Conservation (phyloP, 2,797 vertebrate species). For the Pseudotriccus pelzelni region DNA sequence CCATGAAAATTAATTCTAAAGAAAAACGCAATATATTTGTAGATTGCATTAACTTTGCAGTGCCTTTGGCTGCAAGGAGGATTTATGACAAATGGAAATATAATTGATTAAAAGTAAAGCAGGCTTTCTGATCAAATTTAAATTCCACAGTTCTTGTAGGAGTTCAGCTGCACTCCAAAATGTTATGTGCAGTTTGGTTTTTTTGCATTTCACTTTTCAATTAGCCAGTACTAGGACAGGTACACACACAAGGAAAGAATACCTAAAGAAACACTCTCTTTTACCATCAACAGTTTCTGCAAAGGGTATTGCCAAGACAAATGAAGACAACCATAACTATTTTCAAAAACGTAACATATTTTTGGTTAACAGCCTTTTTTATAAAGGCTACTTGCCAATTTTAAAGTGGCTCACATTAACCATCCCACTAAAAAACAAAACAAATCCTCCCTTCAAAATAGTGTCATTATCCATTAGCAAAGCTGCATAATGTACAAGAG, state of each 20-base stretch:
- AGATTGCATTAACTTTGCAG: background rate
- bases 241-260: background rate
- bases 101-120: background rate
- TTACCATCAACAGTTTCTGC: background rate
- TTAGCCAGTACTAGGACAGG: background rate
- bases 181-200: rapidly evolving
- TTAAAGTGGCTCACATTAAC: background rate
- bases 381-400: background rate
- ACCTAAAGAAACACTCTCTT: background rate
- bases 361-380: background rate
- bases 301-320: background rate
- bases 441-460: background rate
- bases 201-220: background rate
- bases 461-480: conserved; percentile 14
- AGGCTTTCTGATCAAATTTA: background rate
- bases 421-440: conserved; percentile 19
- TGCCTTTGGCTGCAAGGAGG: background rate
- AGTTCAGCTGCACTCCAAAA: background rate
- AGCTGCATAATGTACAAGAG: background rate
- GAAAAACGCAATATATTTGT: background rate
- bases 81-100: conserved; percentile 7
- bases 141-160: background rate
- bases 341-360: background rate
- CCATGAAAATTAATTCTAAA: background rate
- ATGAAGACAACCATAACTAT: background rate